A percentile compares a stretch with the other conserved stretches of the same genome.
phyloP scores from a whole-genome alignment of 1,140 invertebrate species.

The Stegodyphus dumicola region DNA sequence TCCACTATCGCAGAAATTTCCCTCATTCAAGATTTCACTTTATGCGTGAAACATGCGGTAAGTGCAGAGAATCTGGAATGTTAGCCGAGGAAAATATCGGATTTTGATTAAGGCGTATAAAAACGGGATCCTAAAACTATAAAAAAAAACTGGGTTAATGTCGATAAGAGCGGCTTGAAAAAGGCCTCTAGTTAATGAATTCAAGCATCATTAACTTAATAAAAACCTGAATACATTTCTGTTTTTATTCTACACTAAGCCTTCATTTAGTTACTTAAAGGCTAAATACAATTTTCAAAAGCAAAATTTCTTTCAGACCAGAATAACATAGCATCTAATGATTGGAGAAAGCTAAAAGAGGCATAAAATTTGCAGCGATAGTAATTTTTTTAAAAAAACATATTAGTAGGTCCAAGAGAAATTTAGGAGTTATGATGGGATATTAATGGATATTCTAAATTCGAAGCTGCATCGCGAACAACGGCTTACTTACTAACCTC shows the following conservation, averaged over 20 bases:
- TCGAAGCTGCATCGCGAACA: too few relatives aligned
- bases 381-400: too few relatives aligned
- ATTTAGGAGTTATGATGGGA: too few relatives aligned
- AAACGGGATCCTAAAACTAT: constrained; percentile 26
- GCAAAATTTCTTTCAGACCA: too few relatives aligned
- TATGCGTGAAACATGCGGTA: background rate
- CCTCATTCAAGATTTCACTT: background rate
- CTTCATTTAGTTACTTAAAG: constrained; percentile 35
- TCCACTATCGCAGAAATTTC: background rate
- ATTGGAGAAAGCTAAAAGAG: too few relatives aligned
- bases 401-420: too few relatives aligned
- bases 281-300: constrained; percentile 8
- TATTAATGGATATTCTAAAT: too few relatives aligned
- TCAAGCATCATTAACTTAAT: constrained; percentile 48
- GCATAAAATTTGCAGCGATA: too few relatives aligned
- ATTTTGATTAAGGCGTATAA: constrained; percentile 52
- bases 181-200: constrained; percentile 41
- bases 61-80: background rate
- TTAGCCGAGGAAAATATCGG: constrained; percentile 50
- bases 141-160: constrained; percentile 45
- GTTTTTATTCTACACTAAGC: background rate
- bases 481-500: too few relatives aligned
- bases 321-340: too few relatives aligned
- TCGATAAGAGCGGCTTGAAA: constrained; percentile 12
- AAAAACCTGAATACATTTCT: constrained; percentile 51